A percentile compares a stretch with the other conserved stretches of the same genome.
Conservation (phyloP, 2,797 vertebrate species). For the Rachycentron canadum region DNA sequence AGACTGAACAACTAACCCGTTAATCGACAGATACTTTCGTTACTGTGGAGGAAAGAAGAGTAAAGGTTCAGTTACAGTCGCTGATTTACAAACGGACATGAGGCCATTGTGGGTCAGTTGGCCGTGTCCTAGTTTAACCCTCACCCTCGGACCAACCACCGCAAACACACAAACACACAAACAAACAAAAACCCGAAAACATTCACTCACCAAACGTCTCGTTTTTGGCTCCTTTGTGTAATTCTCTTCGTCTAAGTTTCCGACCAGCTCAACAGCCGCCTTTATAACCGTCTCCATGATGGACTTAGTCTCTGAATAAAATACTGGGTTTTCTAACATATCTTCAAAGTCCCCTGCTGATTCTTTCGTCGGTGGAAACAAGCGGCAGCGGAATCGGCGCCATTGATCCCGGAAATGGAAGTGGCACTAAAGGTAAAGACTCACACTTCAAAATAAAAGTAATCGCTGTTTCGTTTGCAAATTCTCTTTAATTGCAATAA, state of each 20-base stretch:
- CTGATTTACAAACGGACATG: no score
- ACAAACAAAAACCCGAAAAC: not conserved
- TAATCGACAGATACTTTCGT: not conserved
- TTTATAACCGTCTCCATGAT: constrained; percentile 58
- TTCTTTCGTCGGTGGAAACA: rapidly evolving
- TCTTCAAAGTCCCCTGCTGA: not conserved
- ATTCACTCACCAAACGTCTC: constrained; percentile 39
- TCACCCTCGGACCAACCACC: no score
- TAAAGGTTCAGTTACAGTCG: no score
- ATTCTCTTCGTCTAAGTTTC: not conserved
- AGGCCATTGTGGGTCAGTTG: no score
- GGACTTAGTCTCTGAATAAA: constrained; percentile 54
- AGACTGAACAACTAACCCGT: not conserved
- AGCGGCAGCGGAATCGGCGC: rapidly evolving
- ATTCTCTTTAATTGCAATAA: constrained; percentile 45
- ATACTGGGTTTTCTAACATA: constrained; percentile 47
- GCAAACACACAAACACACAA: no score
- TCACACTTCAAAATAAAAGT: constrained; percentile 67
- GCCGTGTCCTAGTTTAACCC: no score
- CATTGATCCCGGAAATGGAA: constrained; percentile 44
- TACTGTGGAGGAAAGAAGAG: not conserved
- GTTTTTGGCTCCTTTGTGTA: rapidly evolving
- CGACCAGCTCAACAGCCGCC: constrained; percentile 11
- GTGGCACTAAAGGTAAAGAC: rapidly evolving
- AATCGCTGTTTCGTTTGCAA: not conserved